Base-by-base conservation (phyloP, 1,140 invertebrate genomes). In the Helicoverpa zea region DNA sequence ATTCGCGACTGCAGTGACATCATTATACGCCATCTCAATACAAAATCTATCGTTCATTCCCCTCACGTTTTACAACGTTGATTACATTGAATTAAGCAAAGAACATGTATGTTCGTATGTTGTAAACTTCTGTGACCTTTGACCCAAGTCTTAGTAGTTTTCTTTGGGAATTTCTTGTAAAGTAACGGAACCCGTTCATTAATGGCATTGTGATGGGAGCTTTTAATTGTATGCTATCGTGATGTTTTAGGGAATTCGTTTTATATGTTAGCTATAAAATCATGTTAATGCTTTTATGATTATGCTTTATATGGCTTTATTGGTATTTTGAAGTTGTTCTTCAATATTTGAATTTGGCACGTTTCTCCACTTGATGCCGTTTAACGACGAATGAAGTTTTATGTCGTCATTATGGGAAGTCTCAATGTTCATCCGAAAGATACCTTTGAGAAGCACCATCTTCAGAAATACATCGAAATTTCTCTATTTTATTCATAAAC, bases 31-130 rank as follows among this genome's bases (percentile, higher is more conserved):
- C n/a, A 77, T 16, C 47, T 18, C 61, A 63, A 77, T 77, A 49
- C 23, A 4, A 76, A 76, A 23, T 72, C 68, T 54, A 72, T 72
- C 18, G 64, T 68, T 72, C 14, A 72, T 72, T 72, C 68, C 12
- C 68, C 68, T 72, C 68, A 72, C 70, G 70, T 73, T 56, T 43
- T 58, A 73, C 16, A 56, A 63, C 18, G 43, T 77, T 64, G 59
- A 77, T 77, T 52, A 77, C 74, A 77, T 63, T 64, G 30, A 64
- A 77, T 77, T 63, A 77, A 77, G 59, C 49, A 52, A 61, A 76
- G 29, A 30, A 56, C 59, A 66, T 64, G 75, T 52, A 63, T 76
- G 72, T 59, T 58, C 29, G 52, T 75, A 76, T 63, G 16, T 47
- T 63, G 14, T 51, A 47, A 47, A 76, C 35, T 47, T 76, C 43